Evolutionary conservation across 2,797 vertebrate species (phyloP), one percentile per base, ranked within the genome.

Genomic region (Neosilurus hyrtlii): DNA sequence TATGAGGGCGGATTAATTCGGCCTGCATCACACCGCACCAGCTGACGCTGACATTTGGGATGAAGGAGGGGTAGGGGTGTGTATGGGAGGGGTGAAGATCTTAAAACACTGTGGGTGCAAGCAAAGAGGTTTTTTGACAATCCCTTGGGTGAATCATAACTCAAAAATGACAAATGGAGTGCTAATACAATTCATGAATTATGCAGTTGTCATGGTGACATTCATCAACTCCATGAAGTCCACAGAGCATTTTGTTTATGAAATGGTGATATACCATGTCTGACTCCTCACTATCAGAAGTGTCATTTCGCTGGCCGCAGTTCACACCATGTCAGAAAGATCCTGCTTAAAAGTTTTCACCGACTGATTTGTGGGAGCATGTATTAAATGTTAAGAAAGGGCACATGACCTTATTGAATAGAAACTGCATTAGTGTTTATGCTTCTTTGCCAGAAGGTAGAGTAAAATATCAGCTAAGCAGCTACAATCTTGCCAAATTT

Each of bases 131-230:
- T 87, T 84, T 87, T 89, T 87, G 86, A 87, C 85, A 85, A 78
- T 83, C 83, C 90, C 92, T 86, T 86, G 87, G 83, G 79, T 90
- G 89, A 94, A 93, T 93, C 91, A 92, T 89, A 93, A 92, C 93
- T 93, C 90, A 90, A 89, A 91, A 91, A 93, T 91, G 91, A 94
- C 92, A 94, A 94, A 94, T 92, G 91, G 91, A 91, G 89, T 82
- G 83, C 94, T 94, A 94, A 94, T 94, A 93, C 91, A 92, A 93
- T 92, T 93, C 93, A 94, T 94, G 92, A 94, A 94, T 94, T 94
- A 94, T 94, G 92, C 92, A 93, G 93, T 94, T 94, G 94, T 94
- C 94, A 94, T 92, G 91, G 92, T 82, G 92, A 94, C 92, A 93
- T 94, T 93, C 92, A 94, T 95, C 93, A 93, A 93, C 93, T 88